Evolutionary conservation across 2,113 vertebrate genomes (phyloP), one percentile per base, ranked within the genome.

Genomic region (Zosterops lateralis): DNA sequence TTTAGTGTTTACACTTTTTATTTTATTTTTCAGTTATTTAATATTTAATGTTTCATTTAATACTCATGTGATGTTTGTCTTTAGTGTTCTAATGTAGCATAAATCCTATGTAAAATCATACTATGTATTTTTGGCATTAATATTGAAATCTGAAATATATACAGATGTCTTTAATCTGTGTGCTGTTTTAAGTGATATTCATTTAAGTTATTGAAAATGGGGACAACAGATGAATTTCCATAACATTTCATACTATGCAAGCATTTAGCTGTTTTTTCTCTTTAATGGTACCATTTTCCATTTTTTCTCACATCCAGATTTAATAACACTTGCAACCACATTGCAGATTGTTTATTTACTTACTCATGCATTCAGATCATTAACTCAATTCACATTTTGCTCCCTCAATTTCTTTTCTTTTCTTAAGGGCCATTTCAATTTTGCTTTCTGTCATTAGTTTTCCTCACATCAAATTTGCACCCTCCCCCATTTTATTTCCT

Each of bases 31-130:
- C 97, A 98, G 97, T 99, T 99, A 99, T 99, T 99, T 99, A 99
- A 99, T 99, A 99, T 99, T 99, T 99, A 99, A 99, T 99, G 98
- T 99, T 99, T 99, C 98, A 98, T 98, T 99, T 99, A 98, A 98
- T 99, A 98, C 98, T 98, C 98, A 98, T 98, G 98, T 99, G 98
- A 98, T 97, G 97, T 99, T 98, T 98, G 98, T 99, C 98, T 98
- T 98, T 98, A 98, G 98, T 98, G 98, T 99, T 98, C 98, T 99
- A 98, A 99, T 98, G 98, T 99, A 99, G 99, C 99, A 98, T 98
- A 99, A 98, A 98, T 98, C 96, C 98, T 98, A 97, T 98, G 99
- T 99, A 98, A 99, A 99, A 99, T 99, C 99, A 99, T 98, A 98
- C 98, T 98, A 98, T 98, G 98, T 99, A 99, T 99, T 99, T 99